Evolutionary conservation across 2,113 vertebrate species (phyloP).

Genomic region (Anguilla rostrata): DNA sequence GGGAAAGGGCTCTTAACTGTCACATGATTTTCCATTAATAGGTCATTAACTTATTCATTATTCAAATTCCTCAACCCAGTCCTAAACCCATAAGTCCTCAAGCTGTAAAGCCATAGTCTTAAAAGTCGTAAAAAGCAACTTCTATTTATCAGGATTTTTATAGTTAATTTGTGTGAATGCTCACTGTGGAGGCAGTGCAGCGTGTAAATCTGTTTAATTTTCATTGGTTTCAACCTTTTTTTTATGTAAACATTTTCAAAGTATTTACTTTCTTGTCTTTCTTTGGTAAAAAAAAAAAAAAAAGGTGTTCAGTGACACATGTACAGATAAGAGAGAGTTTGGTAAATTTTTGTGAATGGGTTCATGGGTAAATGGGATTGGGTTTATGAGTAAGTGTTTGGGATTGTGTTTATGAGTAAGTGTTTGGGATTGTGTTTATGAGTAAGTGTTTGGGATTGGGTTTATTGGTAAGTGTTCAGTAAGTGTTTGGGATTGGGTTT

Average conservation of each 20-base stretch:
- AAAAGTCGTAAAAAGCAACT: neutral
- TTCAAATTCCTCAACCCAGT: too few species aligned
- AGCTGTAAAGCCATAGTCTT: neutral
- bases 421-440: neutral
- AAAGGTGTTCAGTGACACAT: neutral
- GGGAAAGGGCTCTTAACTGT: neutral
- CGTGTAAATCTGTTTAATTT: neutral
- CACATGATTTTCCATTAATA: too few species aligned
- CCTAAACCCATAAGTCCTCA: too few species aligned
- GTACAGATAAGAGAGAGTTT: too few species aligned
- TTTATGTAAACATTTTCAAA: slow-evolving; percentile 41
- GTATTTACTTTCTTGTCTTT: slow-evolving; percentile 44
- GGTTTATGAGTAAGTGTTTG: slow-evolving; percentile 23
- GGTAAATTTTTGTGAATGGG: too few species aligned
- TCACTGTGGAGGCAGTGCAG: slow-evolving; percentile 22
- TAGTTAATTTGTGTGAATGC: slow-evolving; percentile 17
- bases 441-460: too few species aligned
- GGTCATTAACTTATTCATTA: too few species aligned
- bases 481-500: too few species aligned
- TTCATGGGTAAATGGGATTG: too few species aligned
- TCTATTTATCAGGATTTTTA: neutral
- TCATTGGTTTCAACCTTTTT: neutral
- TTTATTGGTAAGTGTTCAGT: too few species aligned
- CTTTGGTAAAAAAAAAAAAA: slow-evolving; percentile 32
- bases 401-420: neutral